Conservation (phyloP, 2,888 invertebrate species). For the Rhaphigaster nebulosa region DNA sequence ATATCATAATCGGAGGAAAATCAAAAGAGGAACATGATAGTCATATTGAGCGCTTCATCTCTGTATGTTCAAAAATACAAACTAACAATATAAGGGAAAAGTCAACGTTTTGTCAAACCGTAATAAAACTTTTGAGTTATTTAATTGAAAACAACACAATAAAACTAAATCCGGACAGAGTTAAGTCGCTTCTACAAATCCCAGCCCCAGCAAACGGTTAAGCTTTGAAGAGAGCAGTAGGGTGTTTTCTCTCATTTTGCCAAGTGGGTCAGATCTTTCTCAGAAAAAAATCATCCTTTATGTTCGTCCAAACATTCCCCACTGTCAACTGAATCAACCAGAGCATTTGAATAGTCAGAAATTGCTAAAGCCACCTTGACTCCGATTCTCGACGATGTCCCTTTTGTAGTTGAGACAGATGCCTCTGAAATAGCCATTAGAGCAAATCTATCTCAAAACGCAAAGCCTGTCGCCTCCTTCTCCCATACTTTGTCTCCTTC, state of each 20-base stretch:
- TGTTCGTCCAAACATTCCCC: not conserved
- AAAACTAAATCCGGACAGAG: not conserved
- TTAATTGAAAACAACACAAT: not conserved
- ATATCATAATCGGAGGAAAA: not conserved
- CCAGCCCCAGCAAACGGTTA: not conserved
- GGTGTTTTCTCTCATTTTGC: not conserved
- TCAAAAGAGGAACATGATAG: not conserved
- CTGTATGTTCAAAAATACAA: not conserved
- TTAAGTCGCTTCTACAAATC: not conserved
- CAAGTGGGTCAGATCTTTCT: not conserved
- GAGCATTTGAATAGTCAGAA: not conserved
- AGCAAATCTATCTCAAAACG: slow-evolving; percentile 24
- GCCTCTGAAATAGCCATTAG: slow-evolving; percentile 51
- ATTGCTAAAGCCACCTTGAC: not conserved
- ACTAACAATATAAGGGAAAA: not conserved
- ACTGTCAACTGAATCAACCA: not conserved
- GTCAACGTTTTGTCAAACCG: not conserved
- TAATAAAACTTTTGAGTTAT: not conserved
- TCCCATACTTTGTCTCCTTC: not conserved
- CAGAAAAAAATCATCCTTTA: not conserved
- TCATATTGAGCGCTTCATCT: not conserved
- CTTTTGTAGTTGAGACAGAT: slow-evolving; percentile 54
- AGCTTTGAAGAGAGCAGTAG: no score
- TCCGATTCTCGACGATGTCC: not conserved
- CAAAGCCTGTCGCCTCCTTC: slow-evolving; percentile 57